Evolutionary conservation across 2,797 vertebrate genomes (phyloP).

Genomic region (Geotrypetes seraphini): DNA sequence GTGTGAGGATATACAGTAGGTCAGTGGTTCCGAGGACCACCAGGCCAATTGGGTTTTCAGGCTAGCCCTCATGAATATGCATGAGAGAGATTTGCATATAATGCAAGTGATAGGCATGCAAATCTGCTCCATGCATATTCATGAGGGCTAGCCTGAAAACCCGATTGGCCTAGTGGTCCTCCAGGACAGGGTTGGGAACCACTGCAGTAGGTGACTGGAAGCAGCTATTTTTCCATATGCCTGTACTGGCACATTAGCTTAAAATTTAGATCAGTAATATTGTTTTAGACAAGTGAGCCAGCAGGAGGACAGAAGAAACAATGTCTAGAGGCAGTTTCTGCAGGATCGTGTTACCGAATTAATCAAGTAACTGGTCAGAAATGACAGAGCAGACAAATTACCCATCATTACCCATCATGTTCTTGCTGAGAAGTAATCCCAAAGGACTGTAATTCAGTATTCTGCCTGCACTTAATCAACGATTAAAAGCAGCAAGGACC

Average conservation of each 20-base stretch:
- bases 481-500: slow-evolving; percentile 21
- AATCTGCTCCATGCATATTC: no score
- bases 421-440: slow-evolving; percentile 28
- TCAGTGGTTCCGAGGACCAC: no score
- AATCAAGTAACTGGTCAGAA: slow-evolving; percentile 22
- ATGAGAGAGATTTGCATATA: no score
- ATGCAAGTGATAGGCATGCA: no score
- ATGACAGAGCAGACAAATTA: slow-evolving; percentile 32
- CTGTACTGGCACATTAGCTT: slow-evolving; percentile 14
- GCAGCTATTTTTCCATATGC: no score
- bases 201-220: no score
- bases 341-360: slow-evolving; percentile 29
- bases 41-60: no score
- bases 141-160: no score
- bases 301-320: slow-evolving; percentile 12
- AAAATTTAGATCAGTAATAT: slow-evolving; percentile 15
- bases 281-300: slow-evolving; percentile 27
- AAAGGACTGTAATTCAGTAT: slow-evolving; percentile 18
- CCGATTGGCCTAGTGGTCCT: no score
- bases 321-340: slow-evolving; percentile 24
- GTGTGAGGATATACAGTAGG: no score
- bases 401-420: slow-evolving; percentile 20
- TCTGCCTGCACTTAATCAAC: slow-evolving; percentile 13
- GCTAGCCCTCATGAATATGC: no score
- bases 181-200: no score